Conservation (phyloP, 1,140 invertebrate species). For the Pachypeltis micranthus region DNA sequence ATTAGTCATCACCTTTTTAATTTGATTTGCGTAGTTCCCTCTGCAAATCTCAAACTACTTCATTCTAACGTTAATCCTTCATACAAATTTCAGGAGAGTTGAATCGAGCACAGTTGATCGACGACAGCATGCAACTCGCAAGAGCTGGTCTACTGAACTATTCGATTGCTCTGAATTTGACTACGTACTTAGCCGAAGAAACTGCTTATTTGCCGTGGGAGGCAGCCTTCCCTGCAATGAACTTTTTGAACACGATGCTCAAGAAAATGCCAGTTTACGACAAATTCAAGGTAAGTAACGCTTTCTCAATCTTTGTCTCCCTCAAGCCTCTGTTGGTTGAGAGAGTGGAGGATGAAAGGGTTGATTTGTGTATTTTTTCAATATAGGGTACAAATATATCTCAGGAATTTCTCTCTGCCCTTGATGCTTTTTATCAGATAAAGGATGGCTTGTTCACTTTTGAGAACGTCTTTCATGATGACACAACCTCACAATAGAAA, state of each 20-base stretch:
- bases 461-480: too few species aligned
- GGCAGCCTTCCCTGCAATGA: constrained; percentile 52
- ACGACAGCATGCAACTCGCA: constrained; percentile 76
- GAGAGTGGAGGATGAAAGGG: too few species aligned
- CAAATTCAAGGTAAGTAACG: constrained; percentile 50
- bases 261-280: constrained; percentile 56
- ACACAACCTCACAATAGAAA: too few species aligned
- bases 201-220: constrained; percentile 69
- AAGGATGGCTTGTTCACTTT: too few species aligned
- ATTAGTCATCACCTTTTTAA: too few species aligned
- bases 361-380: too few species aligned
- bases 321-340: not conserved
- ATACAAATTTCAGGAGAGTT: constrained; percentile 46
- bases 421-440: too few species aligned
- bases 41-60: too few species aligned
- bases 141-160: constrained; percentile 52
- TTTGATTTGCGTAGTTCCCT: too few species aligned
- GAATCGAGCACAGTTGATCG: constrained; percentile 77
- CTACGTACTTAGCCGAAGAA: constrained; percentile 59
- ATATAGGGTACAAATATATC: too few species aligned
- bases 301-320: constrained; percentile 20
- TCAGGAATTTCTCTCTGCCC: too few species aligned
- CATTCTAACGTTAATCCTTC: not conserved
- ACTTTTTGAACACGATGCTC: constrained; percentile 61
- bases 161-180: constrained; percentile 56